Base-by-base conservation (phyloP, 1,140 invertebrate species). In the Apis laboriosa region DNA sequence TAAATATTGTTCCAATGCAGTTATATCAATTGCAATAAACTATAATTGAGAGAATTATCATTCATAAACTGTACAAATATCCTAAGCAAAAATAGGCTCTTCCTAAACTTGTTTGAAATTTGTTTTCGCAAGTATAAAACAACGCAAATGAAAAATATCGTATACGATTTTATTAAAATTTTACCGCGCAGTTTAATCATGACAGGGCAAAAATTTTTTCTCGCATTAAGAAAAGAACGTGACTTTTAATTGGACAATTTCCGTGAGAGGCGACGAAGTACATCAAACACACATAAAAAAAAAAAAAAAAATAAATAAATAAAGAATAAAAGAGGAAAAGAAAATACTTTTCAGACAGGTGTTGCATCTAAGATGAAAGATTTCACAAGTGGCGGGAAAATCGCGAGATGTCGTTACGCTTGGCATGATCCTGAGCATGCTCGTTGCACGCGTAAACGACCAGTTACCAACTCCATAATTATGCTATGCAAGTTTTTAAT, bases 381-480 rank as follows among this genome's bases (percentile, higher is more conserved):
- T 68, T 68, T 68, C 63, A 43, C 55, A n/a, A 77, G 21, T n/a
- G 21, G 0, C n/a, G 28, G 21, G 53, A 80, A 80, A 75, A 75
- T 80, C 34, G 71, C 24, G n/a, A 58, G 70, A 60, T 64, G 70
- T 67, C 51, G 66, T 78, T 60, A 71, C 66, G 56, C 75, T 61
- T 75, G 17, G 63, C 55, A 53, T 76, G 61, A 15, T 67, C 43
- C 15, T 8, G 24, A 73, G 53, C 53, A 79, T 34, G 67, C 55
- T 79, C 56, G 77, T 49, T 67, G 34, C 79, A 67, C 79, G 11
- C 51, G 21, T 71, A 83, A 80, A 80, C 68, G 68, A 55, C 63
- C 63, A 63, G 49, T 78, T 78, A 63, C 55, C n/a, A 9, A 34
- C 51, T 28, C n/a, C n/a, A 63, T 74, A 43, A 81, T 81, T 74